phyloP scores from a whole-genome alignment of 2,888 invertebrate species.

The Eudasyphora cyanicolor region DNA sequence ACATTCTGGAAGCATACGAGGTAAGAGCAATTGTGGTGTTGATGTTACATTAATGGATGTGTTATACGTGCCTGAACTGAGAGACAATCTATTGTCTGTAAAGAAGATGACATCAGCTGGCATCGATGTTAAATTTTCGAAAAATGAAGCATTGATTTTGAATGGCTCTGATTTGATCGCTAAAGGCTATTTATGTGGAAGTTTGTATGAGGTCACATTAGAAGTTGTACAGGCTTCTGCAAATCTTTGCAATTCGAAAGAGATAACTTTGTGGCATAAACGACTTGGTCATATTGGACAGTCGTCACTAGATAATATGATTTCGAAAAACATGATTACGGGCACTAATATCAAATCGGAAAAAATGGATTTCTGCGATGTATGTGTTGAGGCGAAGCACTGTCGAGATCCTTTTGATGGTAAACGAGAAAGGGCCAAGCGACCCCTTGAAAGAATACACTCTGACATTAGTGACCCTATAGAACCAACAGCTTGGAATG shows the following conservation, averaged over 20 bases:
- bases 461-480: not conserved
- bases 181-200: not conserved
- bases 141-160: too few species aligned
- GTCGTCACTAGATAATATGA: not conserved
- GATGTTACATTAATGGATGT: too few species aligned
- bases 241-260: not conserved
- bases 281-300: slow-evolving; percentile 15
- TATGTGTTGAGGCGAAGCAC: slow-evolving; percentile 26
- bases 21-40: too few species aligned
- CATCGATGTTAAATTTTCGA: too few species aligned
- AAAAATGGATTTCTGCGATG: slow-evolving; percentile 4
- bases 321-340: not conserved
- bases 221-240: not conserved
- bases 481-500: not conserved
- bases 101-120: too few species aligned
- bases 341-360: not conserved
- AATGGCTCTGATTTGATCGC: not conserved
- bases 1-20: too few species aligned
- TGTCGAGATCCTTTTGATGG: slow-evolving; percentile 7
- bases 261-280: slow-evolving; percentile 6
- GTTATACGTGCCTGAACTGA: too few species aligned
- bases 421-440: not conserved
- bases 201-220: not conserved
- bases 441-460: not conserved
- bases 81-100: too few species aligned